These are phyloP conservation scores for Gandaritis pyraliata DNA, from an alignment of 2,888 invertebrate species.

Conservation along the genomic window DNA sequence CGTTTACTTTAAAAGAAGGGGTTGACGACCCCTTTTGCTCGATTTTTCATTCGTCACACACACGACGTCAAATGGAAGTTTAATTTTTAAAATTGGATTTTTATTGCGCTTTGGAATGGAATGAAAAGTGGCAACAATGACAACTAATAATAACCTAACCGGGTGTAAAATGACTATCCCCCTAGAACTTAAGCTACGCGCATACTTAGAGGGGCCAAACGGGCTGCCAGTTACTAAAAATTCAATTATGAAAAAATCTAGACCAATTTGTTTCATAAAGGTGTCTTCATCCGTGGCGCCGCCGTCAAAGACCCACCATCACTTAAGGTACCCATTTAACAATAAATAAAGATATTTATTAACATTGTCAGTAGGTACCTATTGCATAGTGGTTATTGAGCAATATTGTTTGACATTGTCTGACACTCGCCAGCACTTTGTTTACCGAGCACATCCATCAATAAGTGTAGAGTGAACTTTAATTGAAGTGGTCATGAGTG, in stretches of 20 bases:
- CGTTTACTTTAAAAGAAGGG: slow-evolving; percentile 69
- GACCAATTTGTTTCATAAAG: no score
- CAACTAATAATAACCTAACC: slow-evolving; percentile 28
- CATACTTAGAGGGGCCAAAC: no score
- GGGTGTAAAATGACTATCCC: slow-evolving; percentile 23
- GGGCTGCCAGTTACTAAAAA: no score
- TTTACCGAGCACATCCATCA: slow-evolving; percentile 11
- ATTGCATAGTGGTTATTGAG: not conserved
- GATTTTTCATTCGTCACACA: slow-evolving; percentile 80
- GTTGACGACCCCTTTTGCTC: slow-evolving; percentile 72
- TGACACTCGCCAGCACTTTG: slow-evolving; percentile 7
- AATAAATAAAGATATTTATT: no score
- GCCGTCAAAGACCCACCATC: no score
- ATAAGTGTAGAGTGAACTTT: slow-evolving; percentile 5
- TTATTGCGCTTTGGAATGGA: slow-evolving; percentile 68
- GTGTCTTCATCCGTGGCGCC: no score
- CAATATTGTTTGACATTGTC: slow-evolving; percentile 7
- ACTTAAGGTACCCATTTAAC: no score
- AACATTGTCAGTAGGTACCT: no score
- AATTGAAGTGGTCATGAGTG: slow-evolving; percentile 6
- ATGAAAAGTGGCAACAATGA: slow-evolving; percentile 52
- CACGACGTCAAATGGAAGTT: slow-evolving; percentile 77
- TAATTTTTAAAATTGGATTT: slow-evolving; percentile 80
- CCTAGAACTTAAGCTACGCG: not conserved
- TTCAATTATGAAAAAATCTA: no score